Conservation (phyloP, 2,113 vertebrate species). For the Cephalopterus ornatus region DNA sequence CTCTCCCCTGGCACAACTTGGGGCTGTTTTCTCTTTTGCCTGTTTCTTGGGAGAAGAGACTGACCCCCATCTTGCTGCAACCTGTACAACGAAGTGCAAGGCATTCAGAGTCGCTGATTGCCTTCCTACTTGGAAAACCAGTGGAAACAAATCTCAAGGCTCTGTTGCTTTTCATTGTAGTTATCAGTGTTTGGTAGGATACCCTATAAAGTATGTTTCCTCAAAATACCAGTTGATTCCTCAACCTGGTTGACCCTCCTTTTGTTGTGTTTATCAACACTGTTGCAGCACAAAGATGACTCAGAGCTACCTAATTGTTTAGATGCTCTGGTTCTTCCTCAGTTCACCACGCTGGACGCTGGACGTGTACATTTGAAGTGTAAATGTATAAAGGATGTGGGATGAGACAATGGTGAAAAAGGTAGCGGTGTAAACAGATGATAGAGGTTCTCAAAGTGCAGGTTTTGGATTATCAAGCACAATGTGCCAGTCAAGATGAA, state of each 20-base stretch:
- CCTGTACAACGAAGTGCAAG: fast-evolving
- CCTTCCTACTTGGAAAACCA: neutral
- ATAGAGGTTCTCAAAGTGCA: neutral
- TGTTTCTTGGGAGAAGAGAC: neutral
- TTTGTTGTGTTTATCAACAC: neutral
- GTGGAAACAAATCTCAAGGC: neutral
- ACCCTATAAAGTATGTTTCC: neutral
- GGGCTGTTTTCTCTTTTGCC: neutral
- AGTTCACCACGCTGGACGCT: neutral
- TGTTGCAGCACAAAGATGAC: neutral
- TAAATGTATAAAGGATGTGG: neutral
- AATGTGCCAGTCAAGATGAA: neutral
- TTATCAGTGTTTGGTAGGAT: neutral
- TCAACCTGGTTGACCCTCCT: neutral
- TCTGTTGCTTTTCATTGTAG: neutral
- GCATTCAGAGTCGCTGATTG: neutral
- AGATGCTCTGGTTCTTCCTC: neutral
- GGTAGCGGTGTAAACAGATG: neutral
- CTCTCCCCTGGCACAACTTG: neutral
- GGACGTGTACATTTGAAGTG: neutral
- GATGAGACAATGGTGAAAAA: neutral
- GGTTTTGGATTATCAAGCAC: neutral
- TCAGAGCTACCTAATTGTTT: neutral
- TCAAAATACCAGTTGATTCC: fast-evolving
- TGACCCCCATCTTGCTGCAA: fast-evolving